These are phyloP conservation scores for Pedicia rivosa DNA, from an alignment of 2,888 invertebrate genomes.

Conservation along the genomic window DNA sequence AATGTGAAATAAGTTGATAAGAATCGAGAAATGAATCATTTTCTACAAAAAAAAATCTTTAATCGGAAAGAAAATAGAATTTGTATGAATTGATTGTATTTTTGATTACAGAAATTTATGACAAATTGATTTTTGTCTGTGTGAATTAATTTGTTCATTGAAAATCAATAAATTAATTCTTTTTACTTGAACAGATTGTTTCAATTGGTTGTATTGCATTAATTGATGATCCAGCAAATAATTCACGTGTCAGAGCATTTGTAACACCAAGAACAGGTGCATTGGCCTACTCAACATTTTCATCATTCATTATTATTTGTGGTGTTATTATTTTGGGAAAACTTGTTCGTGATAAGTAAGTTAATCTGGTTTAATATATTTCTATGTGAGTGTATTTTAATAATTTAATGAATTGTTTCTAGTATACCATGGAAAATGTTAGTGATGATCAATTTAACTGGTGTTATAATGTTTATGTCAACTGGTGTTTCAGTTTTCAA, in stretches of 20 bases:
- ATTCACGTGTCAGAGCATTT: conserved; percentile 17
- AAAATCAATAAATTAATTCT: background rate
- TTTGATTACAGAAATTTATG: too few species aligned
- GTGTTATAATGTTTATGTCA: conserved; percentile 22
- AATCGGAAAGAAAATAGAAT: too few species aligned
- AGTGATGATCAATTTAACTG: conserved; percentile 24
- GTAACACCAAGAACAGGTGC: conserved; percentile 26
- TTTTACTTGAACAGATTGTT: conserved; percentile 1
- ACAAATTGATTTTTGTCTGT: too few species aligned
- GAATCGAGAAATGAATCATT: too few species aligned
- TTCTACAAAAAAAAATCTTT: too few species aligned
- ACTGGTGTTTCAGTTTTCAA: conserved; percentile 24
- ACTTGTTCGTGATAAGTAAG: conserved; percentile 26
- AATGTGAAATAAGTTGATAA: too few species aligned
- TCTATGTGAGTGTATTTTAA: conserved; percentile 5
- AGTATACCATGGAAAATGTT: conserved; percentile 28
- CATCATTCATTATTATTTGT: conserved; percentile 24
- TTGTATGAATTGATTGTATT: too few species aligned
- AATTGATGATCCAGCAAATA: conserved; percentile 29
- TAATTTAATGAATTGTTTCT: background rate
- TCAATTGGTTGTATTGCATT: conserved; percentile 26
- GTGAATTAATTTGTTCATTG: too few species aligned
- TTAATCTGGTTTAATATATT: conserved; percentile 6
- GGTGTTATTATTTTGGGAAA: conserved; percentile 27
- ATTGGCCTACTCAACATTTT: conserved; percentile 29